A percentile compares a stretch with the other conserved stretches of the same genome.
These are phyloP conservation scores for Stenodema calcarata DNA, from an alignment of 2,888 invertebrate species.

Conservation along the genomic window DNA sequence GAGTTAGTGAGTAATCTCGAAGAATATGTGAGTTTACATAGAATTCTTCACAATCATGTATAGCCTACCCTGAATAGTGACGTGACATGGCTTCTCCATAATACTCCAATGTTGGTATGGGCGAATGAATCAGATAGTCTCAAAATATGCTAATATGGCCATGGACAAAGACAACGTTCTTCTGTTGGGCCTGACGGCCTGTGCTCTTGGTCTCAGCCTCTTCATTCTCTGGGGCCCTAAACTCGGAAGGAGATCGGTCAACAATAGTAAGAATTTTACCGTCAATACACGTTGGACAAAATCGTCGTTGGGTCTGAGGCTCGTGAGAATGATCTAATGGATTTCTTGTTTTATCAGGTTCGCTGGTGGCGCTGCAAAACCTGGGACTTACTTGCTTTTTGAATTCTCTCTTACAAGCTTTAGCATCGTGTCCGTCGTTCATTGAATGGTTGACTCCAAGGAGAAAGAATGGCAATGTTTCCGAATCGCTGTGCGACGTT, in stretches of 20 bases:
- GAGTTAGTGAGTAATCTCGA: too few relatives aligned
- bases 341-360: conserved; percentile 64
- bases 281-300: neutral
- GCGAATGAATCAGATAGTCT: neutral
- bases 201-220: conserved; percentile 79
- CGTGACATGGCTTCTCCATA: neutral
- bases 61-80: too few relatives aligned
- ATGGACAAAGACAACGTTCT: conserved; percentile 50
- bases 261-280: conserved; percentile 30
- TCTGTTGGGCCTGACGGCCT: conserved; percentile 56
- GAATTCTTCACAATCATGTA: too few relatives aligned
- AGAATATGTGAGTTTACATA: too few relatives aligned
- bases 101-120: neutral
- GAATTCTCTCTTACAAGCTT: conserved; percentile 87
- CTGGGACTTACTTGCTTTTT: conserved; percentile 92
- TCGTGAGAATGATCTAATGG: neutral
- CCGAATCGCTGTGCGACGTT: conserved; percentile 66
- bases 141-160: neutral
- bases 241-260: conserved; percentile 64
- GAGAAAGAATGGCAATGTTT: conserved; percentile 73
- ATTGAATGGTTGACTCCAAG: conserved; percentile 78
- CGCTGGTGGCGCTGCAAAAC: conserved; percentile 86
- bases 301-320: neutral
- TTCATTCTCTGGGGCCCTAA: conserved; percentile 84
- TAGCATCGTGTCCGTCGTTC: conserved; percentile 86